Base-by-base conservation (phyloP, 2,888 invertebrate genomes). In the Achlya flavicornis region DNA sequence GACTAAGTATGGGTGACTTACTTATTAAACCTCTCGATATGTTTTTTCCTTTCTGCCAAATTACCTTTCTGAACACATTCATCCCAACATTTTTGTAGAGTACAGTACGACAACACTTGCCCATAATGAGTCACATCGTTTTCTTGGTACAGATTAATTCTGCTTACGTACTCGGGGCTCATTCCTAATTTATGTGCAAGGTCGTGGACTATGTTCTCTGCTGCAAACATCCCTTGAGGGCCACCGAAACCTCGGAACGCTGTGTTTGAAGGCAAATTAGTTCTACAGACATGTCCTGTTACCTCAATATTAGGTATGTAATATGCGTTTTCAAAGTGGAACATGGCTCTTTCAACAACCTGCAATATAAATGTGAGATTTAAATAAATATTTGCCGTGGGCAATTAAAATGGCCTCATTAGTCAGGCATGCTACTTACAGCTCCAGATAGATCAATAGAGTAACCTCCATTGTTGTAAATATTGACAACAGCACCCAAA, bases 191-290 rank as follows among this genome's bases (percentile, higher is more conserved):
- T 95, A 43, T 94, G 94, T 1, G 98, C 98, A 14, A 98, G 94
- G 70, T 97, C 96, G 68, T 96, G 94, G 53, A 97, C 94, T 74
- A 97, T 96, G 73, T 94, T 95, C 88, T 98, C 98, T 0, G 95
- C 97, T 1, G 96, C 95, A 81, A 97, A 97, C 98, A 98, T 98
- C 38, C 97, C 98, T 83, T 98, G 98, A 0, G 98, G 98, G 0
- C 96, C 98, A 7, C 98, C 98, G 79, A 98, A 98, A 2, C 98
- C 98, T 76, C 99, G 94, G 80, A 98, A 99, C 0, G 99, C 99
- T 0, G 98, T 99, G 83, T 98, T 98, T 0, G 98, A 98, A 0
- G 98, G 96, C 61, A 98, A 86, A 92, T 99, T 98, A 0, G 99
- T 99, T 88, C 95, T 96, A 81, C 98, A 99, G 12, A 96, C 92